These are phyloP conservation scores for Rana temporaria DNA, from an alignment of 2,113 vertebrate species.

Conservation along the genomic window DNA sequence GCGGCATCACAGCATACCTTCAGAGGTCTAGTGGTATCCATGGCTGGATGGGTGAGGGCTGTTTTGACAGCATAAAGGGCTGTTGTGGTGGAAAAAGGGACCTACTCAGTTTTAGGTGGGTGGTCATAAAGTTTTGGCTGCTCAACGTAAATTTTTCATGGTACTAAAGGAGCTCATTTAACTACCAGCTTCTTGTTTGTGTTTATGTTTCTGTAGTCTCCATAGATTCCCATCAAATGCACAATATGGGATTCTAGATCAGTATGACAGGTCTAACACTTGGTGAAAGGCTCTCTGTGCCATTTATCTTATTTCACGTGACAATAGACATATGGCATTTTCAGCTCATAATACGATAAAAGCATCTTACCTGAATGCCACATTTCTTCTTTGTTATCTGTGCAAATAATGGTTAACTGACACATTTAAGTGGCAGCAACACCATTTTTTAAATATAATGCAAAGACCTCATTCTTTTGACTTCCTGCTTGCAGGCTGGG, in stretches of 20 bases:
- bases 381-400: not conserved
- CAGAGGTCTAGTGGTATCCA: too few relatives aligned
- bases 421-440: not conserved
- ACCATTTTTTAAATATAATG: not conserved
- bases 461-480: too few relatives aligned
- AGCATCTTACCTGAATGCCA: too few relatives aligned
- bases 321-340: not conserved
- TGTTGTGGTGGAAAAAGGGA: too few relatives aligned
- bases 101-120: too few relatives aligned
- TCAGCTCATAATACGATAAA: not conserved
- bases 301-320: slow-evolving; percentile 14
- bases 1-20: too few relatives aligned
- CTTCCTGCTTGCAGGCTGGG: too few relatives aligned
- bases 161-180: not conserved
- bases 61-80: too few relatives aligned
- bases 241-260: slow-evolving; percentile 19
- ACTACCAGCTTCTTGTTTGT: slow-evolving; percentile 1
- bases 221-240: not conserved
- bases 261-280: not conserved
- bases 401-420: not conserved
- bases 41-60: too few relatives aligned
- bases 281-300: not conserved
- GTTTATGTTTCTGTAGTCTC: slow-evolving; percentile 21
- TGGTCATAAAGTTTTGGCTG: too few relatives aligned
- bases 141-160: not conserved